Evolutionary conservation across 1,140 invertebrate species (phyloP), one percentile per base, ranked within the genome.

Genomic region (Meloidogyne chitwoodi): DNA sequence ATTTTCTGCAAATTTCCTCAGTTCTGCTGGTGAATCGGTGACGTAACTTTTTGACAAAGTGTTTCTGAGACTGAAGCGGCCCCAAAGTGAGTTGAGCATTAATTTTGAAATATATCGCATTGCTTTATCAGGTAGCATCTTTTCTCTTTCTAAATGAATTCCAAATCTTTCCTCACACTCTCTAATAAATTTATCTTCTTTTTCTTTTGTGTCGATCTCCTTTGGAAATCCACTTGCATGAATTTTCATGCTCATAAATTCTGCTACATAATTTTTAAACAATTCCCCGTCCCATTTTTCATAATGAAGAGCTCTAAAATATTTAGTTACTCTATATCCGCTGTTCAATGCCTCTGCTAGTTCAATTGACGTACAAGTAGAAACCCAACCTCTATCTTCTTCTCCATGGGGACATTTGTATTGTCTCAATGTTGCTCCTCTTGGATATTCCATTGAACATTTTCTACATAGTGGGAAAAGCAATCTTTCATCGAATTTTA

Each of bases 241-340:
- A 19, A 41, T 68, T 8, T 68, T 68, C 66, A 68, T 68, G 1
- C 4, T 8, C 66, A 68, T 68, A 29, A 68, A 68, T 29, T 68
- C 66, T 5, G 66, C n/a, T 1, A 68, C 66, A 29, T n/a, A n/a
- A n/a, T n/a, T n/a, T n/a, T n/a, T n/a, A n/a, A n/a, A n/a, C n/a
- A n/a, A n/a, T n/a, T n/a, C 44, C 6, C 11, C 66, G 11, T 29
- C 44, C 66, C 66, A 68, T 11, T 68, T n/a, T 5, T 26, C 26
- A 34, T 41, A 68, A 22, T 68, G 31, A 27, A 68, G 19, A 5
- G 66, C 22, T 12, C 66, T 24, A 24, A 38, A 68, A 41, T 68
- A 68, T 68, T 68, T 68, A n/a, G 26, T 68, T n/a, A 68, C 26
- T 34, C 66, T 34, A 22, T 68, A 68, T 2, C 66, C 66, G n/a